Conservation (phyloP, 2,113 vertebrate genomes). For the Phoxinus phoxinus region DNA sequence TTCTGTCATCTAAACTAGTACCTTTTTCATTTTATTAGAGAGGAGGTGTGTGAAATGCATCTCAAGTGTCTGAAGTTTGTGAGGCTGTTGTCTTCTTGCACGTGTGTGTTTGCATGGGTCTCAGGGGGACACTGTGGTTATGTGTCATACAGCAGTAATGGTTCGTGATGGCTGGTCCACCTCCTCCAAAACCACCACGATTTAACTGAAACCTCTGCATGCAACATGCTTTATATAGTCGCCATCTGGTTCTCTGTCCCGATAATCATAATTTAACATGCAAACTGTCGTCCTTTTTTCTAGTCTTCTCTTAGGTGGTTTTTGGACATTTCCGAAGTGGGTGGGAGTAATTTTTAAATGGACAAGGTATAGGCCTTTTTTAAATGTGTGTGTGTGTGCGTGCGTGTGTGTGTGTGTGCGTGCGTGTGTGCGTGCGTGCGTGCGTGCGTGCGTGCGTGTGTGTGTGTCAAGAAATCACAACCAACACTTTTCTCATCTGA, state of each 20-base stretch:
- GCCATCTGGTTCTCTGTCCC: slow-evolving; percentile 36
- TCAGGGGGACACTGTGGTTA: background rate
- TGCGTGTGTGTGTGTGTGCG: too few relatives aligned
- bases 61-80: slow-evolving; percentile 1
- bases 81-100: slow-evolving; percentile 18
- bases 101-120: slow-evolving; percentile 23
- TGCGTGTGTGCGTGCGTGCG: background rate
- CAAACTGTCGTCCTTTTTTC: slow-evolving; percentile 31
- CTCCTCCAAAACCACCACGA: slow-evolving; percentile 44
- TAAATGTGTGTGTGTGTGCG: too few relatives aligned
- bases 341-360: background rate
- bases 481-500: slow-evolving; percentile 33
- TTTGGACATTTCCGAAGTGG: slow-evolving; percentile 24
- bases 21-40: slow-evolving; percentile 7
- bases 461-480: slow-evolving; percentile 8
- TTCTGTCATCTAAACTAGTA: slow-evolving; percentile 33
- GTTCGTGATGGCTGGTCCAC: slow-evolving; percentile 40
- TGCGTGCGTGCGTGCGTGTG: too few relatives aligned
- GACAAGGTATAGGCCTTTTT: background rate
- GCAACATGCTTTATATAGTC: slow-evolving; percentile 40
- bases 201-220: slow-evolving; percentile 41
- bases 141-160: slow-evolving; percentile 21
- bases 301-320: slow-evolving; percentile 14
- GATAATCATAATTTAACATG: slow-evolving; percentile 49
- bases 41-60: background rate